A percentile compares a stretch with the other conserved stretches of the same genome.
Conservation (phyloP, 2,888 invertebrate species). For the Cacoxenus indagator region DNA sequence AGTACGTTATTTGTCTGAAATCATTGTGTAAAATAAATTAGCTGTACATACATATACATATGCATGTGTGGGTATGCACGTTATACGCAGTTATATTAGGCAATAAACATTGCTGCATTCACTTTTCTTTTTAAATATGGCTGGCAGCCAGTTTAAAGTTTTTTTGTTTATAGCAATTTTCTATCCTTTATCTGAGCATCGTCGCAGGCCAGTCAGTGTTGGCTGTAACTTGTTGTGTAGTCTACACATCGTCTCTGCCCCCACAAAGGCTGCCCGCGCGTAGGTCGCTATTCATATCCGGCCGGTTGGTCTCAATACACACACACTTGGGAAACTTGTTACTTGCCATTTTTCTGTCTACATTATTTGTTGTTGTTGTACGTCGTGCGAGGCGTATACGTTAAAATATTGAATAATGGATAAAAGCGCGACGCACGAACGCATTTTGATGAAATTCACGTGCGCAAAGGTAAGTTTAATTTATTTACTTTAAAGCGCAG, state of each 20-base stretch:
- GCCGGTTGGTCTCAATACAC: too few relatives aligned
- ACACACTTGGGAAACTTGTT: neutral
- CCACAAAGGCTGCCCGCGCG: slow-evolving; percentile 41
- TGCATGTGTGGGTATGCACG: too few relatives aligned
- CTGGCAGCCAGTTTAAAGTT: slow-evolving; percentile 1
- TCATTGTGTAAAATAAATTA: too few relatives aligned
- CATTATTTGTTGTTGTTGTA: slow-evolving; percentile 27
- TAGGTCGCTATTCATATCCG: slow-evolving; percentile 25
- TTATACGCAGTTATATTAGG: too few relatives aligned
- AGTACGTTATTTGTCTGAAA: too few relatives aligned
- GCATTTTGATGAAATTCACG: slow-evolving; percentile 42
- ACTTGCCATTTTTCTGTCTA: neutral
- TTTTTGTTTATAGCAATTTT: neutral
- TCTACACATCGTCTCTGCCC: slow-evolving; percentile 31
- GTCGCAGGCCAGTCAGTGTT: too few relatives aligned
- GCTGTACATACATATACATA: too few relatives aligned
- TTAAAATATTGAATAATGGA: slow-evolving; percentile 4
- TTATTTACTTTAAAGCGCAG: neutral
- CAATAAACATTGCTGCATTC: slow-evolving; percentile 12
- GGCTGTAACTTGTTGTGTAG: slow-evolving; percentile 24
- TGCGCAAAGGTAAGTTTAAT: slow-evolving; percentile 24
- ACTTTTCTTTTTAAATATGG: slow-evolving; percentile 21
- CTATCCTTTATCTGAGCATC: neutral
- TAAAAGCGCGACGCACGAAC: slow-evolving; percentile 17
- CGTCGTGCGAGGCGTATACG: neutral